A percentile compares a stretch with the other conserved stretches of the same genome.
Conservation (phyloP, 2,888 invertebrate species). For the Chymomyza amoena region DNA sequence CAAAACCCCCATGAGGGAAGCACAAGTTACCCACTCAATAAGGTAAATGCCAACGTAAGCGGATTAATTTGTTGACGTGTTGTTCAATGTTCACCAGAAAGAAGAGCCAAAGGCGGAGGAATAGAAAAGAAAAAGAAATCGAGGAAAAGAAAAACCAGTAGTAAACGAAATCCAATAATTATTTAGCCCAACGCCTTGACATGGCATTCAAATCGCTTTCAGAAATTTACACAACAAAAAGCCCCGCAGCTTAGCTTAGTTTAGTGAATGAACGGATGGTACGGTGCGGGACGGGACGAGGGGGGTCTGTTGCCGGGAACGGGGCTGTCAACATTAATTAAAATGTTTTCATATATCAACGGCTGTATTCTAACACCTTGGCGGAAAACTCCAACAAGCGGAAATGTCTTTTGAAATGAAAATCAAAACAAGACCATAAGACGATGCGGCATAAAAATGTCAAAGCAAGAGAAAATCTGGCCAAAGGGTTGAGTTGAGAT, state of each 20-base stretch:
- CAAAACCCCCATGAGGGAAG: constrained; percentile 24
- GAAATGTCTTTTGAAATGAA: constrained; percentile 57
- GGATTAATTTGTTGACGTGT: constrained; percentile 69
- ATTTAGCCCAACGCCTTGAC: constrained; percentile 41
- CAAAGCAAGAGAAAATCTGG: constrained; percentile 25
- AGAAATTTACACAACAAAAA: constrained; percentile 64
- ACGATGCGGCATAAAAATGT: constrained; percentile 59
- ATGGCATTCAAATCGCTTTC: neutral
- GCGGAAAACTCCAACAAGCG: constrained; percentile 33
- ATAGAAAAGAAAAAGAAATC: constrained; percentile 15
- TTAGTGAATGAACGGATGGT: neutral
- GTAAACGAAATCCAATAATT: constrained; percentile 60
- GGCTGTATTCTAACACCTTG: constrained; percentile 58
- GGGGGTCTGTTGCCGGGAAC: constrained; percentile 4
- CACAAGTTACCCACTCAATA: constrained; percentile 33
- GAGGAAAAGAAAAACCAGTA: constrained; percentile 38
- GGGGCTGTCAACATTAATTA: constrained; percentile 65
- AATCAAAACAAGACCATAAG: constrained; percentile 55
- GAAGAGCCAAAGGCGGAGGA: constrained; percentile 3
- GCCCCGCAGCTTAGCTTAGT: neutral
- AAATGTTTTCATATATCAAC: constrained; percentile 64
- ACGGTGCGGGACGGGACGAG: too few relatives aligned
- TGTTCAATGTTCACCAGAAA: constrained; percentile 38
- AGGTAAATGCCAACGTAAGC: constrained; percentile 57
- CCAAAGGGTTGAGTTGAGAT: constrained; percentile 16